A percentile compares a stretch with the other conserved stretches of the same genome.
Conservation (phyloP, 2,113 vertebrate genomes). For the Fregata magnificens region DNA sequence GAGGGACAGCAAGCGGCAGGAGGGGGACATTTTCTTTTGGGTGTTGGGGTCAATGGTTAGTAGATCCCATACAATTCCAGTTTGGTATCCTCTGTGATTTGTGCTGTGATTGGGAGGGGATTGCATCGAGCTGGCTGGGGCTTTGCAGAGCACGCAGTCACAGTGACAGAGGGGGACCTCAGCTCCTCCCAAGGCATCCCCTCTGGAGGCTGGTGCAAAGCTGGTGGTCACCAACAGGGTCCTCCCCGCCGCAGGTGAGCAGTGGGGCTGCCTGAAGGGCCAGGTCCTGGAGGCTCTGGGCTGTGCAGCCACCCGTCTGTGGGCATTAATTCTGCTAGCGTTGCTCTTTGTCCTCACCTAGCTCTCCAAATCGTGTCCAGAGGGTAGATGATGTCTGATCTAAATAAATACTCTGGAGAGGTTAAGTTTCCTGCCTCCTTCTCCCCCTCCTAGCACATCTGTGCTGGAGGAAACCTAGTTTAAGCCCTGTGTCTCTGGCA, state of each 20-base stretch:
- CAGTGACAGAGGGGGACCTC: background rate
- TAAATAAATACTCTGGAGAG: background rate
- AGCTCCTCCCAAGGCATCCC: rapidly evolving
- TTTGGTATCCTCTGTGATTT: background rate
- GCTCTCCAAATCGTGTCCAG: background rate
- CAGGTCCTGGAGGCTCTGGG: background rate
- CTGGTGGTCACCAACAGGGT: rapidly evolving
- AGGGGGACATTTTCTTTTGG: background rate
- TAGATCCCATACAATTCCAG: background rate
- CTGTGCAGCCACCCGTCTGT: rapidly evolving
- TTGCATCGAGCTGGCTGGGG: rapidly evolving
- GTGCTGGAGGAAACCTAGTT: slow-evolving; percentile 34
- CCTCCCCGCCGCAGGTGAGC: background rate
- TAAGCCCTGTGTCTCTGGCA: slow-evolving; percentile 3
- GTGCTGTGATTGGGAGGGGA: rapidly evolving
- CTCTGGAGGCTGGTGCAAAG: background rate
- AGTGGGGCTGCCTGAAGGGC: rapidly evolving
- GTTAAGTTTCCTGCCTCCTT: slow-evolving; percentile 17
- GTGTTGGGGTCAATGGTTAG: rapidly evolving
- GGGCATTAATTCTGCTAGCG: background rate
- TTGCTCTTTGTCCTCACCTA: background rate
- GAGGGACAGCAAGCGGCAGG: rapidly evolving
- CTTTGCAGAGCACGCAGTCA: background rate
- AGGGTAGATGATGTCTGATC: background rate
- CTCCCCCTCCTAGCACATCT: slow-evolving; percentile 14